Base-by-base conservation (phyloP, 2,888 invertebrate genomes). In the Lithophane ornitopus region DNA sequence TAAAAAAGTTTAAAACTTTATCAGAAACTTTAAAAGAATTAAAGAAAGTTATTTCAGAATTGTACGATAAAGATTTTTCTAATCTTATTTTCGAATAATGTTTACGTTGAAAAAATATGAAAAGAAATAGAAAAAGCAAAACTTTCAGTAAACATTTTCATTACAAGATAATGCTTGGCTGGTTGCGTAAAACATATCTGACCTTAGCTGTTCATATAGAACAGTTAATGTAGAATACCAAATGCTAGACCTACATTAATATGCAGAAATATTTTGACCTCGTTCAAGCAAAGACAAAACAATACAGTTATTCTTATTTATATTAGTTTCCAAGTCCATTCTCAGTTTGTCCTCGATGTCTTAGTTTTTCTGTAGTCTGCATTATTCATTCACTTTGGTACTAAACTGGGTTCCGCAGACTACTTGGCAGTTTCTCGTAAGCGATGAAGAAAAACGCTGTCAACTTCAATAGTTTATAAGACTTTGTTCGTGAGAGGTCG, bases 391-490 rank as follows among this genome's bases (percentile, higher is more conserved):
- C 80, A 76, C 41, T 83, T 56, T 34, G 49, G 66, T 52, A 73
- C 49, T 76, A 77, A 82, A 79, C 84, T 66, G 74, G 74, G 76
- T 85, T 72, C 70, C 74, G 58, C 61, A 74, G 79, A 76, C 63
- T 77, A 76, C 63, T 82, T 80, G 66, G 54, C 63, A 74, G 72
- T 86, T 80, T 74, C 73, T 76, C 52, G 73, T 80, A 83, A 86
- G 74, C 70, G 77, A 56, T 86, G 73, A 86, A 86, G 80, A 72
- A 86, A 82, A 85, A 76, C 69, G 70, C 66, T 67, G 86, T 76
- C 80, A 84, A 76, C 78, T 85, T 84, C 78, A 85, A 84, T 85
- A 84, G 80, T 85, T 84, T 84, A 74, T 71, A 83, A 86, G 84
- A 70, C 78, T 74, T 71, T 0, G 84, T 49, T 71, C 52, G 78